A percentile compares a stretch with the other conserved stretches of the same genome.
Evolutionary conservation across 2,797 vertebrate genomes (phyloP).

Genomic region (Lerista edwardsae): DNA sequence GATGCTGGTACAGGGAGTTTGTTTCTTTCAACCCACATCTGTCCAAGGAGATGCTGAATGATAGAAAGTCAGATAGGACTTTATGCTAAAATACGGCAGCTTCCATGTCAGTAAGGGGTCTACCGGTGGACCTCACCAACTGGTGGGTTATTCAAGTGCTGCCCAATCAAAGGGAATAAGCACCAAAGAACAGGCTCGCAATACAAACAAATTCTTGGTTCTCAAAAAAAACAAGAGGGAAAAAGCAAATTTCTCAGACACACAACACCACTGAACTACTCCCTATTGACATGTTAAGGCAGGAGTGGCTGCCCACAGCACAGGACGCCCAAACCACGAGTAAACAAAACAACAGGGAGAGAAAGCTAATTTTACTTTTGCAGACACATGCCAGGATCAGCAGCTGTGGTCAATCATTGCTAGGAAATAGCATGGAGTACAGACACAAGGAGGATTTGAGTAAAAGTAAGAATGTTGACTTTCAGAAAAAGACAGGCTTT

Average conservation of each 20-base stretch:
- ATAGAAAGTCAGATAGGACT: background rate
- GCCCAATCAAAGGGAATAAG: conserved; percentile 34
- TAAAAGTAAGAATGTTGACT: background rate
- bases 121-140: background rate
- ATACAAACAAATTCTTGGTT: background rate
- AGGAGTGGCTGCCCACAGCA: conserved; percentile 14
- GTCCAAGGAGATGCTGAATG: background rate
- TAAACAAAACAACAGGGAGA: background rate
- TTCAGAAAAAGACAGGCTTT: background rate
- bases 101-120: background rate
- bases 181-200: conserved; percentile 20
- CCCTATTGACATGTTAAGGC: conserved; percentile 22
- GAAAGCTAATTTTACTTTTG: conserved; percentile 20
- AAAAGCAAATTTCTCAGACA: background rate
- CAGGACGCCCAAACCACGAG: conserved; percentile 10
- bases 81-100: background rate
- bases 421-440: background rate
- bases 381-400: background rate
- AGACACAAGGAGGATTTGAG: background rate
- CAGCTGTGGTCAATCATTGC: background rate
- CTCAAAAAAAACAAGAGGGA: background rate
- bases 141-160: background rate
- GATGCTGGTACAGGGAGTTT: background rate
- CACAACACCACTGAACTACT: background rate
- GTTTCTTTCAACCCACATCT: background rate